Base-by-base conservation (phyloP, 2,113 vertebrate species). In the Saguinus midas region DNA sequence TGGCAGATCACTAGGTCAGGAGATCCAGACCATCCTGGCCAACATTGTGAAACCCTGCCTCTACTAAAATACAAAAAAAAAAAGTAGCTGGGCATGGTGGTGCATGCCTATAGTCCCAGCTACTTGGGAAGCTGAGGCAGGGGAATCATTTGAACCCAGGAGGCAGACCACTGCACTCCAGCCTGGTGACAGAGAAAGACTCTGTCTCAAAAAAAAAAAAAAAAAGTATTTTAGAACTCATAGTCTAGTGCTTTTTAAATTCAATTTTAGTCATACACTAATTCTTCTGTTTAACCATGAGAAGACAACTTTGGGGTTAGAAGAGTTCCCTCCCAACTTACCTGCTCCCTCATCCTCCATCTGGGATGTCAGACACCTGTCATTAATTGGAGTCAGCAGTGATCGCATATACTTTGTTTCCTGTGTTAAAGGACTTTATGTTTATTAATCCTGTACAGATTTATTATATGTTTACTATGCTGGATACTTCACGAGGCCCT, bases 281-380 rank as follows among this genome's bases (percentile, higher is more conserved):
- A 1, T 4, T 68, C 43, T 55, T 66, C 48, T 93, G 11, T 50
- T 79, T 75, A 43, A 66, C 29, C 11, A 23, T 6, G 20, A 72
- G 27, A 35, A 78, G 87, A 8, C n/a, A n/a, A 0, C 40, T 32
- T 72, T 10, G 14, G 32, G 45, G 14, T 58, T 37, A 75, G 61
- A 21, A 32, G 3, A 9, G 4, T 72, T 57, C 32, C 50, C 45
- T 64, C 27, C 52, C 25, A 25, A 5, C 14, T 35, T 29, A 17
- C 3, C 48, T 17, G 4, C 1, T 21, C 18, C 10, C 11, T 23
- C 35, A 9, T 45, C 27, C 7, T 45, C 5, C 7, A 1, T 18
- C 10, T 64, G 40, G 17, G 25, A 16, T 16, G 7, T 25, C 52
- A 55, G 57, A 57, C 11, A 48, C 12, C 29, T 21, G 27, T 25